Evolutionary conservation across 2,797 vertebrate species (phyloP).

Genomic region (Atherinosoma microstoma): DNA sequence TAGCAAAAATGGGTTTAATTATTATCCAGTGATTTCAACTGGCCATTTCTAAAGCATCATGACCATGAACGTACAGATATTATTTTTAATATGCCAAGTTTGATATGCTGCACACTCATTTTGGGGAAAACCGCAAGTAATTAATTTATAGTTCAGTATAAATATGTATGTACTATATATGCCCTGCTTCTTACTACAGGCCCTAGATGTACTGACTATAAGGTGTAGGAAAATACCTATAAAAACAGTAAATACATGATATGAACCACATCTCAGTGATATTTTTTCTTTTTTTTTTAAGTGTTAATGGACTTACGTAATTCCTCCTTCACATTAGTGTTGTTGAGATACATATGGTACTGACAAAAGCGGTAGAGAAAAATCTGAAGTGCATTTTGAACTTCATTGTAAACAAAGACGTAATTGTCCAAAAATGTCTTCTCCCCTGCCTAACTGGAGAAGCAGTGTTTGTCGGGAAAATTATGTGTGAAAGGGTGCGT

Average conservation of each 20-base stretch:
- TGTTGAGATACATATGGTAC: constrained; percentile 46
- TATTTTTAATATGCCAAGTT: not conserved
- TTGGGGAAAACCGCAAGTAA: not conserved
- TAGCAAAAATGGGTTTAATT: not conserved
- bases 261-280: constrained; percentile 31
- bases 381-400: constrained; percentile 70
- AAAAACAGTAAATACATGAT: constrained; percentile 72
- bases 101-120: not conserved
- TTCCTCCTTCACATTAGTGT: constrained; percentile 49
- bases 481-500: constrained; percentile 24
- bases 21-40: not conserved
- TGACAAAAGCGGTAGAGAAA: constrained; percentile 63
- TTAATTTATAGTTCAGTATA: not conserved
- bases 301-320: constrained; percentile 43
- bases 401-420: constrained; percentile 78
- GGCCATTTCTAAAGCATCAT: not conserved
- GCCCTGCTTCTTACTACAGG: not conserved
- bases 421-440: constrained; percentile 64
- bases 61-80: not conserved
- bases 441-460: constrained; percentile 54
- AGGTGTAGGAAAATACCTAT: constrained; percentile 67
- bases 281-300: constrained; percentile 3
- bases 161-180: not conserved
- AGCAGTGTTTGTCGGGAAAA: constrained; percentile 58
- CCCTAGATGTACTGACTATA: constrained; percentile 42